Evolutionary conservation across 2,797 vertebrate species (phyloP).

Genomic region (Diglossa cyanea): DNA sequence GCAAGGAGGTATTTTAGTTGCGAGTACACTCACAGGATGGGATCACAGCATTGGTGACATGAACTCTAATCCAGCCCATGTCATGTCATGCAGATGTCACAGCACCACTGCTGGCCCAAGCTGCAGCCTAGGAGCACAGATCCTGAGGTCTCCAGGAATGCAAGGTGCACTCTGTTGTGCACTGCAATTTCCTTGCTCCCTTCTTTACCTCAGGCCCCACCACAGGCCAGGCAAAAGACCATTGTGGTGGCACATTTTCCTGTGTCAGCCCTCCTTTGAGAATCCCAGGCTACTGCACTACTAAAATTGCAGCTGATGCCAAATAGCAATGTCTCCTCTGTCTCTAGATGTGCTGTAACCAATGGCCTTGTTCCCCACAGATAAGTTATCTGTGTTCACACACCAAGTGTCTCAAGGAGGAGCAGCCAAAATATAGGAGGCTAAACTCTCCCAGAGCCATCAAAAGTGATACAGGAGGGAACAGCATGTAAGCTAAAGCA

Average conservation of each 20-base stretch:
- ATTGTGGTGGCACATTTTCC: not conserved
- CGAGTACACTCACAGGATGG: not conserved
- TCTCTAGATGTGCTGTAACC: not conserved
- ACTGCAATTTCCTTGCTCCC: not conserved
- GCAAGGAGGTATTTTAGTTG: not conserved
- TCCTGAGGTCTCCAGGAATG: not conserved
- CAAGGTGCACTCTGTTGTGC: fast-evolving
- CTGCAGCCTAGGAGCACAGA: not conserved
- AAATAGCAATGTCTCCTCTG: not conserved
- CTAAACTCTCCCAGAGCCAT: not conserved
- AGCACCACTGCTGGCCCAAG: not conserved
- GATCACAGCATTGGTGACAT: not conserved
- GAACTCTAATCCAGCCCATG: not conserved
- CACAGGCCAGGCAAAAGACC: not conserved
- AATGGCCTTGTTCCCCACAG: not conserved
- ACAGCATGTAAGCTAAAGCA: not conserved
- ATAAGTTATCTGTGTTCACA: not conserved
- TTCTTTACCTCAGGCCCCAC: not conserved
- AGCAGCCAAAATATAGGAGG: not conserved
- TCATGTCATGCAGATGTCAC: not conserved
- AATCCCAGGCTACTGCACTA: not conserved
- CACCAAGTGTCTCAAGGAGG: not conserved
- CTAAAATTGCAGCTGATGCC: not conserved
- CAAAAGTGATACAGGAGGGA: not conserved
- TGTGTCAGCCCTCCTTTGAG: not conserved